Evolutionary conservation across 2,888 invertebrate species (phyloP), one percentile per base, ranked within the genome.

Genomic region (Linnaemya vulpina): DNA sequence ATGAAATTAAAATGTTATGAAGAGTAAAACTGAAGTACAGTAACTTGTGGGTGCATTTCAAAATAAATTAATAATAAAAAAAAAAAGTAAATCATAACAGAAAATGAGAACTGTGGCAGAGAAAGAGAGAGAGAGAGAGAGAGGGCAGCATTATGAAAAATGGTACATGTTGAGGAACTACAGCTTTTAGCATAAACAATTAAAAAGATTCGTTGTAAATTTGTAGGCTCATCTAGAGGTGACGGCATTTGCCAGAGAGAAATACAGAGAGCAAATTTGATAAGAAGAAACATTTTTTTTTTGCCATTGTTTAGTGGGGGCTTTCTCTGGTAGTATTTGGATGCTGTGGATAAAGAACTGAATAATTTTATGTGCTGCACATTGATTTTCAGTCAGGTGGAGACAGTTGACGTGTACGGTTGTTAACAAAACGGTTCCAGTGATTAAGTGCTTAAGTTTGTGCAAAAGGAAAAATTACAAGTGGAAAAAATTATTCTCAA

Each of bases 391-490:
- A 92, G 92, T 92, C 91, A 92, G 92, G 91, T 91, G 91, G 90
- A 92, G 92, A 90, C 91, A 91, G 91, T 91, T 90, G 89, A 91
- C 90, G 91, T 90, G 91, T 88, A 89, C 89, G 92, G 92, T 91
- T 90, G 90, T 87, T 88, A 79, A 86, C 43, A 30, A 83, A 87
- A 87, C 89, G 90, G 90, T 83, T 75, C 87, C 87, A 81, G 88
- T 87, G 78, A 71, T 75, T 40, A 63, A 82, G 89, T 88, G 86
- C 22, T 68, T 83, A 81, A 77, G 77, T 83, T 78, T 86, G 76
- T 81, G 83, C 73, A 85, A 78, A 83, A 81, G 30, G 68, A 82
- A 82, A 65, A 68, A 62, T 30, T 30, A 38, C 58, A 43, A 77
- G 79, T 71, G 55, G 55, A 80, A 60, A 51, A 78, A 79, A 63